Conservation (phyloP, 2,888 invertebrate species). For the Melanophora roralis region DNA sequence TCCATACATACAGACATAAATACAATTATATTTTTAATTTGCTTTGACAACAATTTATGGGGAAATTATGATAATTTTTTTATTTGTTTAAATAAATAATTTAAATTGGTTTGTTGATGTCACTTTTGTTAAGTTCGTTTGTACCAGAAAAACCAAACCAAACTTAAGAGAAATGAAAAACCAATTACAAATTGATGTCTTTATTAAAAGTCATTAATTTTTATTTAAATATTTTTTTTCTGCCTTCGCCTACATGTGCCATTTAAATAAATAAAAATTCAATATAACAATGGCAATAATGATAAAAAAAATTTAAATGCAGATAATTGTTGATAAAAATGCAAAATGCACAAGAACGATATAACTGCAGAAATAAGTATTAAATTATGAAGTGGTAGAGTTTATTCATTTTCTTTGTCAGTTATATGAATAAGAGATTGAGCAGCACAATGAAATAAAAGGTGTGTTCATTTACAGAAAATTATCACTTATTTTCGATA, state of each 20-base stretch:
- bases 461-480: no score
- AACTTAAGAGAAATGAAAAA: not conserved
- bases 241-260: not conserved
- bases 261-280: constrained; percentile 23
- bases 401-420: no score
- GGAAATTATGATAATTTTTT: constrained; percentile 57
- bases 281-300: not conserved
- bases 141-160: constrained; percentile 11
- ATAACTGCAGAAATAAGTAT: constrained; percentile 11
- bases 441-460: no score
- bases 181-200: constrained; percentile 58
- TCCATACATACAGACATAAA: no score
- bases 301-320: no score
- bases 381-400: constrained; percentile 24
- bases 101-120: constrained; percentile 53
- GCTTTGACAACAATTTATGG: constrained; percentile 26
- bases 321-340: not conserved
- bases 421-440: no score
- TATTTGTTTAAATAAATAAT: constrained; percentile 58
- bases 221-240: constrained; percentile 40
- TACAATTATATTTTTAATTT: no score
- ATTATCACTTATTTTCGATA: no score
- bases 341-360: constrained; percentile 4
- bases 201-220: constrained; percentile 60
- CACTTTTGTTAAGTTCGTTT: constrained; percentile 8